Evolutionary conservation across 2,797 vertebrate genomes (phyloP).

Genomic region (Chelon labrosus): DNA sequence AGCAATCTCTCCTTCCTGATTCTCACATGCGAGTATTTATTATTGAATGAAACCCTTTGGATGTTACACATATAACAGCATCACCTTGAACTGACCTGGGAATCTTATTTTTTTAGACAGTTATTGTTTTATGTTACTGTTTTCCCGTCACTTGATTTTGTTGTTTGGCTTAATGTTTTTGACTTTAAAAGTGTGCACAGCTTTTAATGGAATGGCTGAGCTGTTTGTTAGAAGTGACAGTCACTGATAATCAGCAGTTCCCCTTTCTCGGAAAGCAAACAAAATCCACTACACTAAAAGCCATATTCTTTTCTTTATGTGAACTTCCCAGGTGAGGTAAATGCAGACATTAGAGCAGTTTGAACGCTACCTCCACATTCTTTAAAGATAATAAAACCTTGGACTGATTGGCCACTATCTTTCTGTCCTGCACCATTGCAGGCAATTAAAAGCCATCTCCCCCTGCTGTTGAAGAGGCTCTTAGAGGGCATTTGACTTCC

Average conservation of each 20-base stretch:
- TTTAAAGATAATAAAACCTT: constrained; percentile 34
- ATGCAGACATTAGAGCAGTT: constrained; percentile 7
- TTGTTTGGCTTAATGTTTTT: not conserved
- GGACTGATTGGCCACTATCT: constrained; percentile 11
- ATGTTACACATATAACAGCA: not conserved
- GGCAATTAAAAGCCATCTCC: constrained; percentile 51
- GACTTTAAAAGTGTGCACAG: not conserved
- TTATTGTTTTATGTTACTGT: not conserved
- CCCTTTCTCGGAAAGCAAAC: constrained; percentile 11
- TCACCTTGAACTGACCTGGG: too few relatives aligned
- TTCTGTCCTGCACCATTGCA: constrained; percentile 41
- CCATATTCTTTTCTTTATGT: not conserved
- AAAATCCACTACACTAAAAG: not conserved
- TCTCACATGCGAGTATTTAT: not conserved
- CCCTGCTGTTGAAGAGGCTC: constrained; percentile 43
- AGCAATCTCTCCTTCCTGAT: not conserved
- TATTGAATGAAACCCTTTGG: not conserved
- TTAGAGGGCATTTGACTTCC: constrained; percentile 64
- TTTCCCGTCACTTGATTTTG: not conserved
- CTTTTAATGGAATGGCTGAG: not conserved
- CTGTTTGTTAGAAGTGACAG: constrained; percentile 7
- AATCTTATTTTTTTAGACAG: too few relatives aligned
- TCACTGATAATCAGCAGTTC: constrained; percentile 4
- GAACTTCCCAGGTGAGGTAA: not conserved
- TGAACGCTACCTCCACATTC: constrained; percentile 9